Conservation (phyloP, 2,113 vertebrate genomes). For the Petromus typicus region DNA sequence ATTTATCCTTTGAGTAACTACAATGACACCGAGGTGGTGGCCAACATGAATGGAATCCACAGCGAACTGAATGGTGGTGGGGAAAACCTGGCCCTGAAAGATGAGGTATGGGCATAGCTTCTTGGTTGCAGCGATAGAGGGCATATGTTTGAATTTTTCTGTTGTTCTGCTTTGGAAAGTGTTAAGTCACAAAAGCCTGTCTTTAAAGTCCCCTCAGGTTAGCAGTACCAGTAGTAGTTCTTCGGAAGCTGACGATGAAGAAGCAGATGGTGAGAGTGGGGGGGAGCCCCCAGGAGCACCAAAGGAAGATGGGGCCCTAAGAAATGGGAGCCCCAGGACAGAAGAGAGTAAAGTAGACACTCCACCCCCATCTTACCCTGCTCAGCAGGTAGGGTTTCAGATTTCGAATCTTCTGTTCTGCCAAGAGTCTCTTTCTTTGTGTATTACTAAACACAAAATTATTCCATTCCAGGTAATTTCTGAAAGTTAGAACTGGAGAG, state of each 20-base stretch:
- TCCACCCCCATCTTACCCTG: slow-evolving; percentile 90
- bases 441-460: not conserved
- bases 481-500: not conserved
- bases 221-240: slow-evolving; percentile 96
- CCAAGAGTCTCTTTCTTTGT: not conserved
- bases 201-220: slow-evolving; percentile 89
- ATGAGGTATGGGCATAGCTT: slow-evolving; percentile 88
- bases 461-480: not conserved
- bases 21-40: slow-evolving; percentile 89
- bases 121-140: accelerated
- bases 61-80: slow-evolving; percentile 91
- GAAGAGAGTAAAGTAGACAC: slow-evolving; percentile 88
- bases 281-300: slow-evolving; percentile 88
- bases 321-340: slow-evolving; percentile 84
- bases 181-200: not conserved
- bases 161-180: not conserved
- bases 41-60: slow-evolving; percentile 94
- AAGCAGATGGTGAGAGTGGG: slow-evolving; percentile 90
- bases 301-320: slow-evolving; percentile 86
- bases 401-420: not conserved
- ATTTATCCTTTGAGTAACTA: slow-evolving; percentile 95
- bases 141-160: not conserved
- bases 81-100: slow-evolving; percentile 91
- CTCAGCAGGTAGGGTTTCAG: slow-evolving; percentile 87
- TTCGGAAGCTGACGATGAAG: slow-evolving; percentile 96